These are phyloP conservation scores for Upupa epops DNA, from an alignment of 2,113 vertebrate species.

Conservation along the genomic window DNA sequence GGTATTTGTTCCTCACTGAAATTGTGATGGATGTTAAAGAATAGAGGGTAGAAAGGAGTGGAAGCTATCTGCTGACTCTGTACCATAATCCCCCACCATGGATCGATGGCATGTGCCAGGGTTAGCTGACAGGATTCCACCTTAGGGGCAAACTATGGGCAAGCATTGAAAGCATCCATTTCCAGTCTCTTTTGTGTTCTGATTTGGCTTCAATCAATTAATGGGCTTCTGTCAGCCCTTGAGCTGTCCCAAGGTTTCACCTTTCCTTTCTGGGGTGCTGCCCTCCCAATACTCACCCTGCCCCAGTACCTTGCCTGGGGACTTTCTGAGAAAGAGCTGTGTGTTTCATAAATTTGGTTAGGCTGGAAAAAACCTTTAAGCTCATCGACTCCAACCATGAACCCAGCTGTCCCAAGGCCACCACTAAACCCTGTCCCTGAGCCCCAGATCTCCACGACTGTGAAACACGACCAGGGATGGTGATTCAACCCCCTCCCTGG, in stretches of 20 bases:
- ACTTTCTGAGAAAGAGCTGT: fast-evolving
- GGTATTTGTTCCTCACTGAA: too few species aligned
- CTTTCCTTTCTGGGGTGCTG: not conserved
- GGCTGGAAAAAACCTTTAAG: too few species aligned
- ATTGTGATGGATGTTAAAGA: not conserved
- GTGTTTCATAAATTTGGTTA: not conserved
- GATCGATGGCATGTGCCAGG: not conserved
- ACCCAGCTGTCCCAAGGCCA: too few species aligned
- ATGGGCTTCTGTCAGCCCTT: not conserved
- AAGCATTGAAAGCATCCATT: fast-evolving
- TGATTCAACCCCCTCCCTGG: too few species aligned
- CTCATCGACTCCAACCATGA: too few species aligned
- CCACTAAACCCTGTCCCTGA: too few species aligned
- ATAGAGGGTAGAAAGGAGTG: too few species aligned
- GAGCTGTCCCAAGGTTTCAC: not conserved
- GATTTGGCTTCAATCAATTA: not conserved
- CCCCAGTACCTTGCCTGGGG: not conserved
- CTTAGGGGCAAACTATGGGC: not conserved
- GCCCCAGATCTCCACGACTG: too few species aligned
- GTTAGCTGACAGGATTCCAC: not conserved
- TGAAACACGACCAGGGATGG: too few species aligned
- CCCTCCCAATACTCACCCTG: not conserved
- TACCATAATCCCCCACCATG: fast-evolving
- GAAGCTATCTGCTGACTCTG: not conserved
- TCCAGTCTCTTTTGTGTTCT: not conserved